Conservation (phyloP, 2,113 vertebrate species). For the Scophthalmus maximus region DNA sequence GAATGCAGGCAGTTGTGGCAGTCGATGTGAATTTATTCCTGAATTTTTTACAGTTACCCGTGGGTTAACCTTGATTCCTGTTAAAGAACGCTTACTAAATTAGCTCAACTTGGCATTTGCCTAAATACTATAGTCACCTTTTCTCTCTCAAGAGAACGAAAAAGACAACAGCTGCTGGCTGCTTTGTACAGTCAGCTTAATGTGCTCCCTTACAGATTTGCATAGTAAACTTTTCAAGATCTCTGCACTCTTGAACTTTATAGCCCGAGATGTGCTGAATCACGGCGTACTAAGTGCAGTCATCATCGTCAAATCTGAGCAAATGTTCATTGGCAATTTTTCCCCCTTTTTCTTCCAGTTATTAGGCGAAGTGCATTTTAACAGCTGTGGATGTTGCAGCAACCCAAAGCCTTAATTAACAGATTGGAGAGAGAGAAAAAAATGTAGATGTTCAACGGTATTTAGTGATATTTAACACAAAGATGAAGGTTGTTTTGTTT, state of each 20-base stretch:
- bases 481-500: no score
- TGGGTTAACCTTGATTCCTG: constrained; percentile 37
- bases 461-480: constrained; percentile 1
- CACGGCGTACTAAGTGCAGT: constrained; percentile 31
- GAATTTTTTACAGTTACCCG: constrained; percentile 36
- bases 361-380: background rate
- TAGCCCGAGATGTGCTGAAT: constrained; percentile 39
- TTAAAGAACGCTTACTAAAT: constrained; percentile 50
- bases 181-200: constrained; percentile 52
- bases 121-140: constrained; percentile 5
- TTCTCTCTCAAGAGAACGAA: constrained; percentile 19
- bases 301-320: constrained; percentile 41
- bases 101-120: constrained; percentile 60
- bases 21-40: background rate
- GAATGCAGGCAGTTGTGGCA: background rate
- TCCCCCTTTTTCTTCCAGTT: background rate
- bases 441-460: background rate
- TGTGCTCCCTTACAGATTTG: constrained; percentile 36
- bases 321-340: background rate
- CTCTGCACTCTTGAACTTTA: constrained; percentile 23
- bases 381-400: constrained; percentile 24
- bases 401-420: constrained; percentile 35
- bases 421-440: constrained; percentile 5
- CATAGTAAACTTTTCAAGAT: constrained; percentile 35
- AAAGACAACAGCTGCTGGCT: constrained; percentile 52